These are phyloP conservation scores for Coboldia fuscipes DNA, from an alignment of 1,140 invertebrate species.

Conservation along the genomic window DNA sequence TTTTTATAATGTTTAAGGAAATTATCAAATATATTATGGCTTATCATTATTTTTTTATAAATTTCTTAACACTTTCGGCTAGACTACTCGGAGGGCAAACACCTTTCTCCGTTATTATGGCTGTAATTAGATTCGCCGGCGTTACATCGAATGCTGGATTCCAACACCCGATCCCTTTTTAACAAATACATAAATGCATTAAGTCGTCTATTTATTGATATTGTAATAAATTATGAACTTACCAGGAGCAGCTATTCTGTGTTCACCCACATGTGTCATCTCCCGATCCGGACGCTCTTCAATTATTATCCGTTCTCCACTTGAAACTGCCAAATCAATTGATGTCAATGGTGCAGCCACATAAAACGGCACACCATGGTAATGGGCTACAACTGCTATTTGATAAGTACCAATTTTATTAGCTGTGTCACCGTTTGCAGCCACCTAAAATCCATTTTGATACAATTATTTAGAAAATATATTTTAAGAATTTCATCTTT, in stretches of 20 bases:
- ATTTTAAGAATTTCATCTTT: too few relatives aligned
- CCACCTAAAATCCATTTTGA: conserved; percentile 32
- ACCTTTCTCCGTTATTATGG: conserved; percentile 88
- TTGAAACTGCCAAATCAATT: conserved; percentile 62
- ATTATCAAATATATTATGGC: not conserved
- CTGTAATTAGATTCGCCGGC: conserved; percentile 79
- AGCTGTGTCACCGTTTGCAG: conserved; percentile 91
- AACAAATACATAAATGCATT: conserved; percentile 9
- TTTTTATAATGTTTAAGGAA: not conserved
- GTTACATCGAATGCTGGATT: conserved; percentile 99
- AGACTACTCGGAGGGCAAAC: conserved; percentile 39
- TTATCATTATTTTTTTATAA: not conserved
- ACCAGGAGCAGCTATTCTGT: conserved; percentile 67
- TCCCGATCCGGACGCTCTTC: conserved; percentile 81
- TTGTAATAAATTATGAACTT: conserved; percentile 5
- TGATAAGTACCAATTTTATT: conserved; percentile 99
- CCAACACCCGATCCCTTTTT: conserved; percentile 74
- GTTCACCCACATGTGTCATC: conserved; percentile 70
- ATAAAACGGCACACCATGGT: conserved; percentile 88
- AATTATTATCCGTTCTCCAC: conserved; percentile 73
- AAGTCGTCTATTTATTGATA: not conserved
- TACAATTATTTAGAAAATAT: not conserved
- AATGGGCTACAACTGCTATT: conserved; percentile 78
- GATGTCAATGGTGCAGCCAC: conserved; percentile 85
- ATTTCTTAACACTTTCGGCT: conserved; percentile 10